These are phyloP conservation scores for Takifugu bimaculatus DNA, from an alignment of 2,113 vertebrate species.

Conservation along the genomic window DNA sequence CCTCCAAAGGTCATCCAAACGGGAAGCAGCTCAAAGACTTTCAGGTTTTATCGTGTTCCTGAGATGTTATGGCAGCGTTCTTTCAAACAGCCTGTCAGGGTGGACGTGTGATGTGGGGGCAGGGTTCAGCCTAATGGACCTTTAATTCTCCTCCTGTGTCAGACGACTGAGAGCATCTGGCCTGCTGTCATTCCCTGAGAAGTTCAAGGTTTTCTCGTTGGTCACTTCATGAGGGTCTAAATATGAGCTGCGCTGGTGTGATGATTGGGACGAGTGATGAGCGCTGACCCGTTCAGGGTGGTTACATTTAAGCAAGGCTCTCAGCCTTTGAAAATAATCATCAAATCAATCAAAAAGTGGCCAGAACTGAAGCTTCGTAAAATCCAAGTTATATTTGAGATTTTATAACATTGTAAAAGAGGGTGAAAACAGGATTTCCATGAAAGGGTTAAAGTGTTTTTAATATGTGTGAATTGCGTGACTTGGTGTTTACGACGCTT, in stretches of 20 bases:
- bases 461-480: no score
- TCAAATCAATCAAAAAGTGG: no score
- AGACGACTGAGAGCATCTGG: not conserved
- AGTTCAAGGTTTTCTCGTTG: constrained; percentile 18
- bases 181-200: not conserved
- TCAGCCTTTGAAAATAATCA: no score
- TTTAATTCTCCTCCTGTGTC: constrained; percentile 3
- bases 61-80: constrained; percentile 55
- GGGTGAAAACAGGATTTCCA: no score
- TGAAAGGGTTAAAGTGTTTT: no score
- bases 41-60: constrained; percentile 17
- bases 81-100: constrained; percentile 32
- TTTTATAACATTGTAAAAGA: not conserved
- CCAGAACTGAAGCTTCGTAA: no score
- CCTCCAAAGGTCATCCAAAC: not conserved
- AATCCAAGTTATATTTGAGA: no score
- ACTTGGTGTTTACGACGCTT: not conserved
- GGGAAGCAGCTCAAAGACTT: constrained; percentile 16
- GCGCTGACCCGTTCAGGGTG: no score
- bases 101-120: constrained; percentile 17
- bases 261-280: no score
- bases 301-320: no score
- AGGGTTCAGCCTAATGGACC: not conserved
- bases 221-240: not conserved
- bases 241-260: not conserved